A percentile compares a stretch with the other conserved stretches of the same genome.
phyloP scores from a whole-genome alignment of 2,888 invertebrate genomes.

The Lepidochrysops patricia region DNA sequence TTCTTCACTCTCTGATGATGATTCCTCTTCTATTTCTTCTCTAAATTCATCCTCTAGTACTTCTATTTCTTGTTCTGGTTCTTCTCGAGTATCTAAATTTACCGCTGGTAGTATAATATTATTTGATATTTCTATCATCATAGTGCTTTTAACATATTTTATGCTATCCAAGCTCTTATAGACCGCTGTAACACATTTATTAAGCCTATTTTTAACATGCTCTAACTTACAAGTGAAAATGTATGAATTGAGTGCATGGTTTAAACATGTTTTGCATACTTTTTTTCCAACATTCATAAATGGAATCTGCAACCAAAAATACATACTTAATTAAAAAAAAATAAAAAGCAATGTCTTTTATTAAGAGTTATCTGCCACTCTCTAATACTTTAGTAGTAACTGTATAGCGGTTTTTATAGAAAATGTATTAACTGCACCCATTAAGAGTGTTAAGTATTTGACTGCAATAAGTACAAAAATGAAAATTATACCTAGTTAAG shows the following conservation, averaged over 20 bases:
- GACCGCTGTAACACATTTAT: slow-evolving; percentile 45
- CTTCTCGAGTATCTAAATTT: slow-evolving; percentile 33
- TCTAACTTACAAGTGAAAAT: slow-evolving; percentile 45
- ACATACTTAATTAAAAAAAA: slow-evolving; percentile 25
- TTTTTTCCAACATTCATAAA: slow-evolving; percentile 49
- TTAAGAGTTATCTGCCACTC: no score
- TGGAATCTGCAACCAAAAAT: slow-evolving; percentile 55
- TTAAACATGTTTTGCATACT: slow-evolving; percentile 57
- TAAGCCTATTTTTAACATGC: slow-evolving; percentile 43
- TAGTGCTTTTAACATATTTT: slow-evolving; percentile 31
- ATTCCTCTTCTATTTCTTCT: slow-evolving; percentile 30
- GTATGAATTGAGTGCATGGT: slow-evolving; percentile 48
- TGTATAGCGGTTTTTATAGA: no score
- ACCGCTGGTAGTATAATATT: slow-evolving; percentile 41
- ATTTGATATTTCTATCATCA: slow-evolving; percentile 52
- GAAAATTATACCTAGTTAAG: no score
- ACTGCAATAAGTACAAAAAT: no score
- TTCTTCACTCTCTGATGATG: slow-evolving; percentile 21
- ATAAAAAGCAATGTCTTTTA: no score
- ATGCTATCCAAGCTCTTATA: slow-evolving; percentile 38
- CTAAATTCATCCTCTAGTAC: slow-evolving; percentile 63
- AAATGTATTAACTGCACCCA: no score
- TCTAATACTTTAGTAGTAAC: no score
- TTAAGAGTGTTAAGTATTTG: no score
- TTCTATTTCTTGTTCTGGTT: slow-evolving; percentile 41